Percentiles rank a stretch among this genome's conserved stretches.
Conservation (phyloP, 2,888 invertebrate genomes). For the Apamea monoglypha region DNA sequence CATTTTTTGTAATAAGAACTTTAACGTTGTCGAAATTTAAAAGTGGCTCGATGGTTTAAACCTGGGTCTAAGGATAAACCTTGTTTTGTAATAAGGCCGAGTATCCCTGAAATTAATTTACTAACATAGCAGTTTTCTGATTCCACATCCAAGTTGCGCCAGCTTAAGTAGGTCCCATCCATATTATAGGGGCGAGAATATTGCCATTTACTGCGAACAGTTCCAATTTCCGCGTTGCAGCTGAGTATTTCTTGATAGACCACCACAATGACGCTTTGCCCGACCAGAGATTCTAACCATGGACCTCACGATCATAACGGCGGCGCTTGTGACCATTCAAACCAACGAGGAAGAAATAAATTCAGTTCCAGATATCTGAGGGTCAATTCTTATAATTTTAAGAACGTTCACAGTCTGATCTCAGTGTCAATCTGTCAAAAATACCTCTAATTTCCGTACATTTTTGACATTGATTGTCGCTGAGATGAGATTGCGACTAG, state of each 20-base stretch:
- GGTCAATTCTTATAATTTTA: too few species aligned
- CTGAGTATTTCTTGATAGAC: constrained; percentile 23
- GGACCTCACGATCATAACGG: not conserved
- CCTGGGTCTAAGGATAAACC: too few species aligned
- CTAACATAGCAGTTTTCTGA: not conserved
- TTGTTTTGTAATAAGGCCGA: too few species aligned
- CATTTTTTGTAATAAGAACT: too few species aligned
- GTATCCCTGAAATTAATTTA: not conserved
- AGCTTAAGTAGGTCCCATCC: too few species aligned
- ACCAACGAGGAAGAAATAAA: not conserved
- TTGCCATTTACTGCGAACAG: constrained; percentile 25
- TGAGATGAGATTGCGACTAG: too few species aligned
- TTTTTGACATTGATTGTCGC: too few species aligned
- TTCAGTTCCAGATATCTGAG: not conserved
- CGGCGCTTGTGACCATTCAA: not conserved
- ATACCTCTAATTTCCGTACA: too few species aligned
- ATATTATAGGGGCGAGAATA: not conserved
- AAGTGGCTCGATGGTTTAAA: too few species aligned
- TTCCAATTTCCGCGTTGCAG: constrained; percentile 18
- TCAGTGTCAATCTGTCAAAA: too few species aligned
- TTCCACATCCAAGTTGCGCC: not conserved
- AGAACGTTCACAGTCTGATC: too few species aligned
- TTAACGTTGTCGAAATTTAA: too few species aligned
- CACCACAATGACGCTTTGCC: not conserved
- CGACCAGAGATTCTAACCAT: not conserved